phyloP scores from a whole-genome alignment of 2,888 invertebrate species.

The Copidosoma aretas region DNA sequence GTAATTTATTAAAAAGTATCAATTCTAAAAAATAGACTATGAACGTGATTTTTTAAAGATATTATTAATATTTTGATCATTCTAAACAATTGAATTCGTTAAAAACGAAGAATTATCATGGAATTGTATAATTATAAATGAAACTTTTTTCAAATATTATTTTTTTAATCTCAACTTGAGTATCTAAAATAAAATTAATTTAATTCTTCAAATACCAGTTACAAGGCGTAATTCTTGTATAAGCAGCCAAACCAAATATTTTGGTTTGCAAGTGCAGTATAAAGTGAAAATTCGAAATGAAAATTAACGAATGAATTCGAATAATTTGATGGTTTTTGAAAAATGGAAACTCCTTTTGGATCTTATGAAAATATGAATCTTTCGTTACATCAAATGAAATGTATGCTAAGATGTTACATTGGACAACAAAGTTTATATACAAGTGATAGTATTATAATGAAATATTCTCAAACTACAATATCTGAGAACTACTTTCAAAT shows the following conservation, averaged over 20 bases:
- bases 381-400: not conserved
- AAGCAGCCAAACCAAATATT: not conserved
- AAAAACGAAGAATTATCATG: too few relatives aligned
- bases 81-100: too few relatives aligned
- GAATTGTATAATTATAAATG: too few relatives aligned
- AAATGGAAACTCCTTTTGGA: not conserved
- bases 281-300: slow-evolving; percentile 6
- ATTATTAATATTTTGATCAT: too few relatives aligned
- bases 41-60: slow-evolving; percentile 16
- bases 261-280: slow-evolving; percentile 11
- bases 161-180: slow-evolving; percentile 1
- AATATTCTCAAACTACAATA: not conserved
- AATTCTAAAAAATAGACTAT: not conserved
- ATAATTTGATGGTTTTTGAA: slow-evolving; percentile 9
- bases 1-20: not conserved
- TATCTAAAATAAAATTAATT: slow-evolving; percentile 25
- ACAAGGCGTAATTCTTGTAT: slow-evolving; percentile 7
- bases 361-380: not conserved
- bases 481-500: not conserved
- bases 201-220: slow-evolving; percentile 13
- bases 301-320: slow-evolving; percentile 3
- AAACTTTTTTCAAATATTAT: slow-evolving; percentile 8
- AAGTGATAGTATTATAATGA: not conserved
- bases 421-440: not conserved
- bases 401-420: not conserved